Percentiles rank a stretch among this genome's conserved stretches.
Evolutionary conservation across 2,113 vertebrate species (phyloP).

Genomic region (Fregetta grallaria): DNA sequence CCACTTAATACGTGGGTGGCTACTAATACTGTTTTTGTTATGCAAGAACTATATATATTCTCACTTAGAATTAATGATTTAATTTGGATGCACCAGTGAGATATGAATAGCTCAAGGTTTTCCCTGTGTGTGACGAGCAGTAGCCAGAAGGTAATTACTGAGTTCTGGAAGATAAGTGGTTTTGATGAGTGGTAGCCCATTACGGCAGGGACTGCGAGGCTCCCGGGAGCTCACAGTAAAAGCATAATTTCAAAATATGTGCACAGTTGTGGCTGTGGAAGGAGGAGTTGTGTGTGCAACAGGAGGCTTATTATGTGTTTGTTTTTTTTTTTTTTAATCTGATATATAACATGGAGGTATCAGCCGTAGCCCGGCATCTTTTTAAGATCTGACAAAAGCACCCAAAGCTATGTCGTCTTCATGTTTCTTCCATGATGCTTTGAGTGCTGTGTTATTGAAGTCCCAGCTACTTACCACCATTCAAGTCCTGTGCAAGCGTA

Average conservation of each 20-base stretch:
- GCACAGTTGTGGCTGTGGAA: neutral
- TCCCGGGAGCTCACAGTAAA: neutral
- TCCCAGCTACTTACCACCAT: neutral
- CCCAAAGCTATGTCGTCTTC: neutral
- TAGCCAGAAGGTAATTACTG: neutral
- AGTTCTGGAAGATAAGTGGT: neutral
- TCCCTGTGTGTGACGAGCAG: neutral
- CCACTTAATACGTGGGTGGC: neutral
- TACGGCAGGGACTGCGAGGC: neutral
- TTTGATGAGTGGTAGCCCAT: neutral
- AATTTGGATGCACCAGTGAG: neutral
- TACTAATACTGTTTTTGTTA: constrained; percentile 3
- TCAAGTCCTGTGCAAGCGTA: neutral
- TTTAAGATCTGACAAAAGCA: neutral
- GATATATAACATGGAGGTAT: neutral
- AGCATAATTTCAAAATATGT: neutral
- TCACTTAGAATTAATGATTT: constrained; percentile 20
- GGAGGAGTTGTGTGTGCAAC: neutral
- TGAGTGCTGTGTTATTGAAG: neutral
- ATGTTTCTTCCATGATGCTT: neutral
- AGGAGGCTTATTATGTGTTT: neutral
- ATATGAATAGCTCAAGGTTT: neutral
- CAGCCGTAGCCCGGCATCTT: neutral
- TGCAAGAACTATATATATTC: constrained; percentile 27
- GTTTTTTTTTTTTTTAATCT: neutral